These are phyloP conservation scores for Nebria ingens DNA, from an alignment of 1,140 invertebrate genomes.

Conservation along the genomic window DNA sequence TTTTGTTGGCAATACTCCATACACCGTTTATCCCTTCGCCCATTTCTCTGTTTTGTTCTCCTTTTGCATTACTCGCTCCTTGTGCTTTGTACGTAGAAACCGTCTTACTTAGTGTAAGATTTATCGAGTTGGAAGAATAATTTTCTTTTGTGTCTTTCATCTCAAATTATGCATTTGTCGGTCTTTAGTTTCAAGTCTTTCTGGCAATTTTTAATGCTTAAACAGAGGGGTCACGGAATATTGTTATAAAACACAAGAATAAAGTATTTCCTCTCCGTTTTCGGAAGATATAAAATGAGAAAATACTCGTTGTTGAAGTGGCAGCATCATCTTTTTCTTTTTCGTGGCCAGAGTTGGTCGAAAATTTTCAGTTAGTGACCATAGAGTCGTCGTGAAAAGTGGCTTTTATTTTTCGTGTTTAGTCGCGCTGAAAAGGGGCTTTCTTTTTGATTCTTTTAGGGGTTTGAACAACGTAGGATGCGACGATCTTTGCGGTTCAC, in stretches of 20 bases:
- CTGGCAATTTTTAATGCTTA: background rate
- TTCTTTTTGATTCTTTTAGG: background rate
- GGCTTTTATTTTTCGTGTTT: background rate
- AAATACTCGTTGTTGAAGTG: too few species aligned
- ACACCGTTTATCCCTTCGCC: background rate
- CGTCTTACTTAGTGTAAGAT: background rate
- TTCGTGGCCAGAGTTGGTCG: too few species aligned
- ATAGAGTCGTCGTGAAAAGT: background rate
- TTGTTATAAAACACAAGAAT: too few species aligned
- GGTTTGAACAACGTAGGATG: too few species aligned
- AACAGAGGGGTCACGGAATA: too few species aligned
- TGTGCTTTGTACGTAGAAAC: too few species aligned
- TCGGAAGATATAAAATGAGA: too few species aligned
- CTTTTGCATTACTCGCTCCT: too few species aligned
- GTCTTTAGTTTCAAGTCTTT: constrained; percentile 2
- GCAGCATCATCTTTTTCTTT: too few species aligned
- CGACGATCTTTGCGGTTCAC: background rate
- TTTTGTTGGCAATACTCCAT: constrained; percentile 4
- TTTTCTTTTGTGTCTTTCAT: constrained; percentile 7
- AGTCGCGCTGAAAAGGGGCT: background rate
- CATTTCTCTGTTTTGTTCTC: constrained; percentile 1
- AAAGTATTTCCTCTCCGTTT: too few species aligned
- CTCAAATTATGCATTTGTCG: too few species aligned
- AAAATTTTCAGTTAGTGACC: background rate
- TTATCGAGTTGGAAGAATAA: constrained; percentile 4